Evolutionary conservation across 2,888 invertebrate species (phyloP).

Genomic region (Tenthredo notha): DNA sequence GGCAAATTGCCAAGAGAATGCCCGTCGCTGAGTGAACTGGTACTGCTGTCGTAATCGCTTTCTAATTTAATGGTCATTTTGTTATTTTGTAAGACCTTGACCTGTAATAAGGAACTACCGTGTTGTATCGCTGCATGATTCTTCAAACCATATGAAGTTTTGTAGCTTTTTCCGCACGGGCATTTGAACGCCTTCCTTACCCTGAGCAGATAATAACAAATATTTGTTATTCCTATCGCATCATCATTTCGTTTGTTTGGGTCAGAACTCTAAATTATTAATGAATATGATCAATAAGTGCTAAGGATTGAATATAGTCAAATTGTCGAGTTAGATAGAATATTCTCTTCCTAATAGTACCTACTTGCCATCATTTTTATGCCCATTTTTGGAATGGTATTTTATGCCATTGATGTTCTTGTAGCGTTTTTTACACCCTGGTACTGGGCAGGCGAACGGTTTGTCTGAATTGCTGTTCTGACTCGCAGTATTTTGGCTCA

Average conservation of each 20-base stretch:
- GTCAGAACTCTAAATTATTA: constrained; percentile 32
- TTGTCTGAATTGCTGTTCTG: constrained; percentile 81
- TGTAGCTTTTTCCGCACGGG: constrained; percentile 92
- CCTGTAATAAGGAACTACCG: constrained; percentile 64
- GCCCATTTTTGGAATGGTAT: constrained; percentile 93
- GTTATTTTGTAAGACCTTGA: constrained; percentile 55
- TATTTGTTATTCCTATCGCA: constrained; percentile 52
- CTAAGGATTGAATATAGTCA: neutral
- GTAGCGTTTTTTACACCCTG: constrained; percentile 92
- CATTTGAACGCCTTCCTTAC: constrained; percentile 90
- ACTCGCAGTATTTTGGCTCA: constrained; percentile 61
- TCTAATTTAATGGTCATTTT: constrained; percentile 52
- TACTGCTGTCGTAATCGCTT: constrained; percentile 42
- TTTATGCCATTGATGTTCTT: constrained; percentile 94
- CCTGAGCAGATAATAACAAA: constrained; percentile 79
- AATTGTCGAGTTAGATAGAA: constrained; percentile 1
- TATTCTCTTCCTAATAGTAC: constrained; percentile 70
- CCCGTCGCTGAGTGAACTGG: constrained; percentile 25
- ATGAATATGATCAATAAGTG: neutral
- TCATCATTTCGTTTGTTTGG: neutral
- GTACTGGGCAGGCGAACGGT: constrained; percentile 91
- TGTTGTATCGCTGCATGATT: constrained; percentile 83
- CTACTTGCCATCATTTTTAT: constrained; percentile 91
- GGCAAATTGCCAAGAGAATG: constrained; percentile 55
- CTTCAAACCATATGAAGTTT: constrained; percentile 89